These are phyloP conservation scores for Lepidurus couesii DNA, from an alignment of 1,140 invertebrate genomes.

Conservation along the genomic window DNA sequence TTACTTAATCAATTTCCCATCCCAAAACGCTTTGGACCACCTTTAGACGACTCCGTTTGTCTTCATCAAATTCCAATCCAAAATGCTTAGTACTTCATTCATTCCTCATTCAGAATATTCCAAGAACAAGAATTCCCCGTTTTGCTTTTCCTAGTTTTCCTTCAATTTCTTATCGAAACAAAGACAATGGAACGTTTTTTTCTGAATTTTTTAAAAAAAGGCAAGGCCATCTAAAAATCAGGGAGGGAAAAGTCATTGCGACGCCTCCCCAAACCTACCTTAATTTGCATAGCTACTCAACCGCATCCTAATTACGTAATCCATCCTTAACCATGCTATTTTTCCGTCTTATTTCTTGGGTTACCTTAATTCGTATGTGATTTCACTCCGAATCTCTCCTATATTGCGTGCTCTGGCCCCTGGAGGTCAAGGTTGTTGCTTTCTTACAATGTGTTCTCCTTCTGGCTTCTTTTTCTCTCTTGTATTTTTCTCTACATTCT, in stretches of 20 bases:
- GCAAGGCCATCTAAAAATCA: too few relatives aligned
- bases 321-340: not conserved
- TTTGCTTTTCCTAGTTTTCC: too few relatives aligned
- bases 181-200: too few relatives aligned
- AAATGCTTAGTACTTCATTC: too few relatives aligned
- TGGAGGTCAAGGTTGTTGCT: slow-evolving; percentile 15
- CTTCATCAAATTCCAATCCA: too few relatives aligned
- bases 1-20: slow-evolving; percentile 4
- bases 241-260: too few relatives aligned
- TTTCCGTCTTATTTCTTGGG: not conserved
- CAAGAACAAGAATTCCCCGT: too few relatives aligned
- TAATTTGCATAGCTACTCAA: not conserved
- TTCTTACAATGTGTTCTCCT: not conserved
- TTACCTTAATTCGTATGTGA: not conserved
- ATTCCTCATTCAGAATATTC: too few relatives aligned
- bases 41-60: too few relatives aligned
- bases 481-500: not conserved
- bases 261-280: too few relatives aligned
- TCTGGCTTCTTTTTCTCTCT: not conserved
- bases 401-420: not conserved
- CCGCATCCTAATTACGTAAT: not conserved
- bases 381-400: not conserved
- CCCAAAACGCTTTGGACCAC: not conserved
- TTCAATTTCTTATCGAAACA: too few relatives aligned
- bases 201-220: too few relatives aligned